phyloP scores from a whole-genome alignment of 2,888 invertebrate genomes.

The Reticulitermes lucifugus region DNA sequence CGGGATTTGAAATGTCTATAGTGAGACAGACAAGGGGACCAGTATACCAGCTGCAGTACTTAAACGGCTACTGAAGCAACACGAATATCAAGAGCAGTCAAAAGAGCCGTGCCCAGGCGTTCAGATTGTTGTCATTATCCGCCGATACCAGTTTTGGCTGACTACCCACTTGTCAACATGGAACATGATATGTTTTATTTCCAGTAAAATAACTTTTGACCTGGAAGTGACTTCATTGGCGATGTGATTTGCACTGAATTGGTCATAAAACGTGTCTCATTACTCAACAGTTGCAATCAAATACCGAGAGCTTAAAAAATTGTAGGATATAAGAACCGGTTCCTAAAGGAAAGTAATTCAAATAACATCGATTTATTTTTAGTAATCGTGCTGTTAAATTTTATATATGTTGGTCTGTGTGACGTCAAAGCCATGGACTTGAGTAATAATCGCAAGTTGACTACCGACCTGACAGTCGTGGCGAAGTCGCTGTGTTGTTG shows the following conservation, averaged over 20 bases:
- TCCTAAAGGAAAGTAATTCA: not conserved
- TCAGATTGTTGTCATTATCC: not conserved
- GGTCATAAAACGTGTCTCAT: not conserved
- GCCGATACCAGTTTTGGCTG: not conserved
- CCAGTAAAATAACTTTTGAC: not conserved
- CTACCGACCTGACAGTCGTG: too few species aligned
- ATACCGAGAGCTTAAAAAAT: not conserved
- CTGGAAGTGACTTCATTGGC: slow-evolving; percentile 4
- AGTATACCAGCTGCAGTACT: not conserved
- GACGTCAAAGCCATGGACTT: too few species aligned
- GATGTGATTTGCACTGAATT: not conserved
- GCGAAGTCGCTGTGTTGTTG: too few species aligned
- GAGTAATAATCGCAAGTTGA: too few species aligned
- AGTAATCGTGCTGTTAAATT: too few species aligned
- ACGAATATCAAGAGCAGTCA: not conserved
- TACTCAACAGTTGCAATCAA: not conserved
- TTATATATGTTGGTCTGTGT: too few species aligned
- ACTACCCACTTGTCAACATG: not conserved
- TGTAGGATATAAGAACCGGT: not conserved
- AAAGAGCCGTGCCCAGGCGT: not conserved
- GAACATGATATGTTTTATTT: not conserved
- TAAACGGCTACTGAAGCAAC: not conserved
- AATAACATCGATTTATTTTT: not conserved
- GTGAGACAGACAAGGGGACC: not conserved
- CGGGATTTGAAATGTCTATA: not conserved